A percentile compares a stretch with the other conserved stretches of the same genome.
Evolutionary conservation across 1,140 invertebrate species (phyloP).

Genomic region (Lineus longissimus): DNA sequence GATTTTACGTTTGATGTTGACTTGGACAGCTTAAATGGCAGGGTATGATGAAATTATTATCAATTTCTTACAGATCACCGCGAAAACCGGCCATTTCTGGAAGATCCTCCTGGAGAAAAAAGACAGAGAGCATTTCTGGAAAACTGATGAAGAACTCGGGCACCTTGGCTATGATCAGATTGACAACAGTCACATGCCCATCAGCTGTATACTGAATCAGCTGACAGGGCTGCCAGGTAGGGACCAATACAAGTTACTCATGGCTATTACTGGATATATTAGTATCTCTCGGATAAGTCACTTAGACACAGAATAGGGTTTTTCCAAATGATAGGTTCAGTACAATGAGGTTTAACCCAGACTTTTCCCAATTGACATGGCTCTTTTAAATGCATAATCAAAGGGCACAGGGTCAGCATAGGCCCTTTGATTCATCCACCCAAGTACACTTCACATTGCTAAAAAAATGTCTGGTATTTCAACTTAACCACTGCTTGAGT

Average conservation of each 20-base stretch:
- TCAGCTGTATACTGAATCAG: constrained; percentile 52
- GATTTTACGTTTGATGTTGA: too few species aligned
- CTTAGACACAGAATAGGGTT: too few species aligned
- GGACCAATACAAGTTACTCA: constrained; percentile 55
- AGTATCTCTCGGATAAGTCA: not conserved
- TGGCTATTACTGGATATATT: not conserved
- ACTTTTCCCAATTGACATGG: not conserved
- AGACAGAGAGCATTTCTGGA: constrained; percentile 32
- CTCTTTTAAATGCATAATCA: too few species aligned
- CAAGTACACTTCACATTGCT: too few species aligned
- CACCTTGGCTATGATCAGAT: constrained; percentile 32
- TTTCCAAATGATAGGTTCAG: not conserved
- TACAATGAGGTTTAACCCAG: not conserved
- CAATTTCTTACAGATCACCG: too few species aligned
- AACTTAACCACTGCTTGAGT: too few species aligned
- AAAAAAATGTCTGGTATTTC: too few species aligned
- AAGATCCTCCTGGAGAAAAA: constrained; percentile 51
- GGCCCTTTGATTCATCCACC: too few species aligned
- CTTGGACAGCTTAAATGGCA: too few species aligned
- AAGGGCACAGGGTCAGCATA: too few species aligned
- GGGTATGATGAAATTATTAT: too few species aligned
- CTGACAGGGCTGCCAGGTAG: constrained; percentile 16
- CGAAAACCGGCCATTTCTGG: constrained; percentile 50
- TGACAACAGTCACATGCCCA: constrained; percentile 29
- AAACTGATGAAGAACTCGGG: constrained; percentile 28